A percentile compares a stretch with the other conserved stretches of the same genome.
These are phyloP conservation scores for Acanthosepion lycidas DNA, from an alignment of 2,888 invertebrate species.

Conservation along the genomic window DNA sequence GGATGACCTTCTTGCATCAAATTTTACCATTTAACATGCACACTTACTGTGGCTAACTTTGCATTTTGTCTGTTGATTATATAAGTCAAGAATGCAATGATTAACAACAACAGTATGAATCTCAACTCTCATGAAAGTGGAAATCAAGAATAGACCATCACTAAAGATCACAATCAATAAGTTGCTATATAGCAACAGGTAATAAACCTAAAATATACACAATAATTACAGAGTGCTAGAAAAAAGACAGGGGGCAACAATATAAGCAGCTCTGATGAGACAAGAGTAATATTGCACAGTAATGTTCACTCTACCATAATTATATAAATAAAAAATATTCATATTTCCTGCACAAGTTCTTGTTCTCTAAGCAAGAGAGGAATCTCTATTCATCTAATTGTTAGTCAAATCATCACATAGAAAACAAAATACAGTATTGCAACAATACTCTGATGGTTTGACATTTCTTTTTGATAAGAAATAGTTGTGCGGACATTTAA, in stretches of 20 bases:
- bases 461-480: too few relatives aligned
- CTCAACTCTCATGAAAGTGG: not conserved
- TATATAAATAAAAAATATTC: not conserved
- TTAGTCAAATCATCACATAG: too few relatives aligned
- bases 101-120: not conserved
- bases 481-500: too few relatives aligned
- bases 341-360: too few relatives aligned
- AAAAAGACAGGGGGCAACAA: not conserved
- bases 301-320: not conserved
- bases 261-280: not conserved
- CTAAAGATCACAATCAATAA: not conserved
- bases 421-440: too few relatives aligned
- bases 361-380: too few relatives aligned
- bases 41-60: too few relatives aligned
- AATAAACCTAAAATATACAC: not conserved
- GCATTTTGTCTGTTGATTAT: not conserved
- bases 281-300: not conserved
- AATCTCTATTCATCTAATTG: too few relatives aligned
- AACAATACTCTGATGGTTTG: too few relatives aligned
- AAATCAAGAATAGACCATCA: not conserved
- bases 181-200: not conserved
- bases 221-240: not conserved
- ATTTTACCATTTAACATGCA: too few relatives aligned
- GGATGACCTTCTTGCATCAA: too few relatives aligned
- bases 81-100: slow-evolving; percentile 4